Evolutionary conservation across 1,140 invertebrate genomes (phyloP).

Genomic region (Augochlora pura): DNA sequence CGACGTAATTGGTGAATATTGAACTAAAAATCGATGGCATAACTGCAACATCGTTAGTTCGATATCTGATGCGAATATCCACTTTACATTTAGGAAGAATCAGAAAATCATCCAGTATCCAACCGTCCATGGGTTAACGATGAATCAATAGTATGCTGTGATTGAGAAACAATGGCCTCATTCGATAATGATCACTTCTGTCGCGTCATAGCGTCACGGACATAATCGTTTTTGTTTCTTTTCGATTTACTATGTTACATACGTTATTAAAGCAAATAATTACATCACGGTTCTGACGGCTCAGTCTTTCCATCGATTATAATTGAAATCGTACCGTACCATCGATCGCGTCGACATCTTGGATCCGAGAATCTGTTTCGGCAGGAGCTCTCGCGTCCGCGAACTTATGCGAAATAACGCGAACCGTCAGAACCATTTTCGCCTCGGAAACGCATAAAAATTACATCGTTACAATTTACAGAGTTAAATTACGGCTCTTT

Average conservation of each 20-base stretch:
- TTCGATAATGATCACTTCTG: constrained; percentile 15
- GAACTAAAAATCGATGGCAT: too few relatives aligned
- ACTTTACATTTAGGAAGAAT: too few relatives aligned
- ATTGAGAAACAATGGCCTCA: constrained; percentile 28
- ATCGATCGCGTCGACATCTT: background rate
- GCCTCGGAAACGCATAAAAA: constrained; percentile 19
- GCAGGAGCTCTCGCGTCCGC: background rate
- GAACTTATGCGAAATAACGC: constrained; percentile 5
- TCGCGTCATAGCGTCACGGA: constrained; percentile 21
- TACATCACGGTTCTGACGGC: constrained; percentile 46
- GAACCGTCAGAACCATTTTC: constrained; percentile 24
- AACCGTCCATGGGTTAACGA: too few relatives aligned
- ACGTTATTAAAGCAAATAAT: constrained; percentile 43
- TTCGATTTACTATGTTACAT: constrained; percentile 41
- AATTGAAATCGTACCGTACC: too few relatives aligned
- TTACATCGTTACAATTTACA: constrained; percentile 3
- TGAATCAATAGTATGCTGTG: constrained; percentile 6
- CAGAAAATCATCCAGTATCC: too few relatives aligned
- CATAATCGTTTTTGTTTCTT: constrained; percentile 11
- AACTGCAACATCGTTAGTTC: too few relatives aligned
- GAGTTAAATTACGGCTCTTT: constrained; percentile 6
- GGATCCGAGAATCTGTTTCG: background rate
- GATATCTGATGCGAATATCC: too few relatives aligned
- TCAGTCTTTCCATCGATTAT: constrained; percentile 31
- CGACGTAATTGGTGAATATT: too few relatives aligned